phyloP scores from a whole-genome alignment of 2,888 invertebrate species.

The Heteropelma amictum region DNA sequence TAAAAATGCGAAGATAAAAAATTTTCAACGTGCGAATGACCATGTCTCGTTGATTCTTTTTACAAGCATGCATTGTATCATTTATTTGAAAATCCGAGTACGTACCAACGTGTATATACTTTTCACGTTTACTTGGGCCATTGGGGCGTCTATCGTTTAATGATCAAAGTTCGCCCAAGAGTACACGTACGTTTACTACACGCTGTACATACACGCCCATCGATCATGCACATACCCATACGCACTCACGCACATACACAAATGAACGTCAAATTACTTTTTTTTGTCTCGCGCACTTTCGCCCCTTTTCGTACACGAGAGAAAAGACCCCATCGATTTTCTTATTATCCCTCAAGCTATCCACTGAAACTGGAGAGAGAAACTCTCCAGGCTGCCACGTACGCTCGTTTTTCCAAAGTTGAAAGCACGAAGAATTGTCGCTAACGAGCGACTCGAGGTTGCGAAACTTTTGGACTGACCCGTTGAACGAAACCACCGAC shows the following conservation, averaged over 20 bases:
- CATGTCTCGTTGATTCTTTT: neutral
- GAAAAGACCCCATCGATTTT: conserved; percentile 46
- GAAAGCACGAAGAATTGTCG: conserved; percentile 44
- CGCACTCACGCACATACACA: too few relatives aligned
- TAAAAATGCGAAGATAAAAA: conserved; percentile 16
- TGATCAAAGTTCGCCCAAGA: conserved; percentile 36
- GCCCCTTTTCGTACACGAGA: neutral
- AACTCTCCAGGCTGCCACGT: conserved; percentile 39
- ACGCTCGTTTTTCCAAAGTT: conserved; percentile 45
- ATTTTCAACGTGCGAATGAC: conserved; percentile 2
- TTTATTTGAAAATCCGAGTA: too few relatives aligned
- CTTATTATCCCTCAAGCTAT: conserved; percentile 47
- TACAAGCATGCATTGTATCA: conserved; percentile 1
- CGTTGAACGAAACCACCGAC: conserved; percentile 35
- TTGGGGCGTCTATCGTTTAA: conserved; percentile 29
- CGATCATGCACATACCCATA: too few relatives aligned
- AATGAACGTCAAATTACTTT: neutral
- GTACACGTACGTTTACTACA: conserved; percentile 10
- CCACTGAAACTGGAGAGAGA: conserved; percentile 7
- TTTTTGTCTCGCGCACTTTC: conserved; percentile 4
- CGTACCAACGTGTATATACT: neutral
- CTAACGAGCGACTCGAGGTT: conserved; percentile 49
- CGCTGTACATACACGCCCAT: conserved; percentile 1
- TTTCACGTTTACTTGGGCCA: neutral
- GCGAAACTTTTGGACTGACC: conserved; percentile 47